phyloP scores from a whole-genome alignment of 2,797 vertebrate species.

The Micromesistius poutassou region DNA sequence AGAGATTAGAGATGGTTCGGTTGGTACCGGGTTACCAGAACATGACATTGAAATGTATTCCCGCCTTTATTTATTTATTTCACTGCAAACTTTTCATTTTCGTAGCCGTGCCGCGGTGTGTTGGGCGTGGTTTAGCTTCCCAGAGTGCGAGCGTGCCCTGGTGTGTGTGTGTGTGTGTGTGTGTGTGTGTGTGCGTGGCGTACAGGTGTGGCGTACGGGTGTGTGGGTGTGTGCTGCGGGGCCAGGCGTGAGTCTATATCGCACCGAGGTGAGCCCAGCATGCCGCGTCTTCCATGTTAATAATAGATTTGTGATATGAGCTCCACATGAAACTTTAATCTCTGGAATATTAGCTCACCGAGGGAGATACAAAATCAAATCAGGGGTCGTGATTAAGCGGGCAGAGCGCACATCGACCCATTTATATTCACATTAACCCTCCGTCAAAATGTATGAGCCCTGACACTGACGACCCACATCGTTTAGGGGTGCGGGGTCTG shows the following conservation, averaged over 20 bases:
- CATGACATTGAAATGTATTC: background rate
- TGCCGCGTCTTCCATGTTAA: conserved; percentile 68
- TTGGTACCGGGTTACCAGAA: conserved; percentile 22
- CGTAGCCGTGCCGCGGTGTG: background rate
- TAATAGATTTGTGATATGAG: conserved; percentile 76
- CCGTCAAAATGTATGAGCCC: conserved; percentile 73
- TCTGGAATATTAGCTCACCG: conserved; percentile 74
- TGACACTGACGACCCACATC: conserved; percentile 63
- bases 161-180: background rate
- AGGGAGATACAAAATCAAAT: conserved; percentile 75
- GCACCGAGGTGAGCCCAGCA: conserved; percentile 33
- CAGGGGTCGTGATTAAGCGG: conserved; percentile 73
- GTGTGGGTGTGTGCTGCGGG: background rate
- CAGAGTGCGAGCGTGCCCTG: too few species aligned
- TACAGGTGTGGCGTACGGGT: background rate
- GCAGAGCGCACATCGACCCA: conserved; percentile 69
- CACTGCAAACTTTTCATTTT: background rate
- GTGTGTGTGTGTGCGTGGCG: background rate
- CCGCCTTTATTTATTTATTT: background rate
- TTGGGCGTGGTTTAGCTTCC: background rate
- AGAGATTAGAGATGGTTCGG: conserved; percentile 54
- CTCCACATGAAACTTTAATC: conserved; percentile 77
- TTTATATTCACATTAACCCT: conserved; percentile 76
- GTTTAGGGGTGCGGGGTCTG: conserved; percentile 62
- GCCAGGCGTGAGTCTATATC: conserved; percentile 34